Base-by-base conservation (phyloP, 2,888 invertebrate species). In the Parnassius mnemosyne region DNA sequence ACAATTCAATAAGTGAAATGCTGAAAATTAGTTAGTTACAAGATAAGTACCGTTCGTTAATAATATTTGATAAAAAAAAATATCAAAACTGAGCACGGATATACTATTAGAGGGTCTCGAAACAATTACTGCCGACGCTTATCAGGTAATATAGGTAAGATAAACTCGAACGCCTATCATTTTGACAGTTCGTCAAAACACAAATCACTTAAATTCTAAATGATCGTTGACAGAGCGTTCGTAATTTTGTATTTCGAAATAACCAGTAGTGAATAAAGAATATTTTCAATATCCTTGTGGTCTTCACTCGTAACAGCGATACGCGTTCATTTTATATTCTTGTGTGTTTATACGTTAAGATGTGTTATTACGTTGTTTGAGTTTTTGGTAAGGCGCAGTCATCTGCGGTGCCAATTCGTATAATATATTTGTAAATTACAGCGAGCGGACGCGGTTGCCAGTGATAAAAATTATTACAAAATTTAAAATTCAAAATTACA, bases 201-300 rank as follows among this genome's bases (percentile, higher is more conserved):
- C 67, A 25, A 46, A 44, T 20, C 55, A 46, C 12, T 25, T 51
- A 25, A 51, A 25, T 51, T 51, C 20, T 51, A 51, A 25, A 9
- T 51, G 51, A 51, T 61, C 66, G 70, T 71, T 72, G 73, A 69
- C 69, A 68, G 71, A 75, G 76, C 79, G 79, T 80, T 80, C 78
- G 78, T 78, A 76, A 83, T 42, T 87, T 87, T 88, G 79, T 89
- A 88, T 82, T 81, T 77, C 74, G 80, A 76, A 71, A 72, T 77
- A 81, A 78, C 76, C 77, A 70, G 68, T 75, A 73, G 73, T 74
- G 74, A 76, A 71, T 67, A 77, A 74, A 78, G 73, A 78, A 79
- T 84, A 80, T 84, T 84, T 86, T 83, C 76, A 84, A 89, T 87
- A 89, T 91, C 91, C 91, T 87, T 91, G 91, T 91, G 91, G 91